Percentiles rank a stretch among this genome's conserved stretches.
phyloP scores from a whole-genome alignment of 2,888 invertebrate species.

The Ormyrus pomaceus region DNA sequence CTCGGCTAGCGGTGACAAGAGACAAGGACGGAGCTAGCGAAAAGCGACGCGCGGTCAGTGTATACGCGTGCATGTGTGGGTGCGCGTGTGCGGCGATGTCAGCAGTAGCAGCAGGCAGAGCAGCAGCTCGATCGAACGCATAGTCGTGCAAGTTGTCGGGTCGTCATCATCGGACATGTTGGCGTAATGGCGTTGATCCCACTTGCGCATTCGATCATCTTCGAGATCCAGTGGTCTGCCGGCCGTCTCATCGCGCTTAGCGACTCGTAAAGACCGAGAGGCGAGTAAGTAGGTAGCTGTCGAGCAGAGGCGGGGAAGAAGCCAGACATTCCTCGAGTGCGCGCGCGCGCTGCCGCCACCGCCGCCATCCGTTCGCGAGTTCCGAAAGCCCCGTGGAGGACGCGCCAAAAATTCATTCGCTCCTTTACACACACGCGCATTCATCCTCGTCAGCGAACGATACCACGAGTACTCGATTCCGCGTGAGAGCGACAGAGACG shows the following conservation, averaged over 20 bases:
- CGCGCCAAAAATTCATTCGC: conserved; percentile 48
- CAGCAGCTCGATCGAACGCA: conserved; percentile 52
- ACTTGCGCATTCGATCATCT: not conserved
- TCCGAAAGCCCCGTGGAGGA: conserved; percentile 6
- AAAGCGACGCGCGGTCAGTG: no score
- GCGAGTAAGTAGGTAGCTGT: conserved; percentile 1
- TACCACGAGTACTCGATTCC: no score
- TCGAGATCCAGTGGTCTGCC: not conserved
- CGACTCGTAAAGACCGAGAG: not conserved
- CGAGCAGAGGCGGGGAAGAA: not conserved
- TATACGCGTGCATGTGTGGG: not conserved
- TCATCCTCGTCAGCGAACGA: no score
- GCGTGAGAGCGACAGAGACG: conserved; percentile 7
- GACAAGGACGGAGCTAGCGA: conserved; percentile 4
- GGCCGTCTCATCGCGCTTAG: not conserved
- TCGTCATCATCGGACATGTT: conserved; percentile 63
- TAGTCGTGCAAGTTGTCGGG: conserved; percentile 27
- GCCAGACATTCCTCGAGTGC: not conserved
- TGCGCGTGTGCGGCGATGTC: conserved; percentile 13
- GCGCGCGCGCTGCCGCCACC: conserved; percentile 20
- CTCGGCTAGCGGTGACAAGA: not conserved
- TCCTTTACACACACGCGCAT: not conserved
- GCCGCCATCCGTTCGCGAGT: conserved; percentile 28
- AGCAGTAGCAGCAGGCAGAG: not conserved
- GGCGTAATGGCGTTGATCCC: conserved; percentile 63